Base-by-base conservation (phyloP, 2,888 invertebrate species). In the Xanthorhoe spadicearia region DNA sequence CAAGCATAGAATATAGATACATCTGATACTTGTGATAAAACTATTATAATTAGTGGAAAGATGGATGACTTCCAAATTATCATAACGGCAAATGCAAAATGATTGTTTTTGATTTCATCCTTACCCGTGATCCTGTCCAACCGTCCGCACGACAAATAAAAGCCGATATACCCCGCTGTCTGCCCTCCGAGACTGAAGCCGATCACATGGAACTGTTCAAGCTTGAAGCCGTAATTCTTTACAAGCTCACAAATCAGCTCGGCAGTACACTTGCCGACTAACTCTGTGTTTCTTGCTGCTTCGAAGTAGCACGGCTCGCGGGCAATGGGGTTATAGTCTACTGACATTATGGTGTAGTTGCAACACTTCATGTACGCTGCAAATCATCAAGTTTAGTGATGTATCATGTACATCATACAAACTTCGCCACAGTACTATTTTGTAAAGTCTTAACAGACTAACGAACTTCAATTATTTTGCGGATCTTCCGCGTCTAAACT, bases 101-200 rank as follows among this genome's bases (percentile, higher is more conserved):
- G 10, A 10, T 38, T 38, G 0, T 13, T 4, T 3, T 43, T 13
- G 10, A 13, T 43, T 13, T 1, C 35, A 13, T 18, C 13, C 64
- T 75, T 81, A 94, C 95, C 95, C 56, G 95, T 94, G 49, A 95
- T 92, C 62, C 95, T 86, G 1, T 85, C 83, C 23, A 95, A 77
- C 38, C 73, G 83, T 8, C 94, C 93, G 15, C 83, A 80, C 23
- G 83, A 86, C 32, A 95, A 59, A 78, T 90, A 90, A 71, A 93
- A 90, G 4, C 91, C 86, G 0, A 94, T 85, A 59, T 84, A 92
- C 0, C 95, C 95, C 0, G 94, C 94, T 0, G 90, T 88, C 68
- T 95, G 95, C 0, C 92, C 95, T 0, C 95, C 95, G 13, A 95
- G 88, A 77, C 95, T 95, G 76, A 95, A 95, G 0, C 95, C 95